phyloP scores from a whole-genome alignment of 2,113 vertebrate species.

The Chloropsis cyanopogon region DNA sequence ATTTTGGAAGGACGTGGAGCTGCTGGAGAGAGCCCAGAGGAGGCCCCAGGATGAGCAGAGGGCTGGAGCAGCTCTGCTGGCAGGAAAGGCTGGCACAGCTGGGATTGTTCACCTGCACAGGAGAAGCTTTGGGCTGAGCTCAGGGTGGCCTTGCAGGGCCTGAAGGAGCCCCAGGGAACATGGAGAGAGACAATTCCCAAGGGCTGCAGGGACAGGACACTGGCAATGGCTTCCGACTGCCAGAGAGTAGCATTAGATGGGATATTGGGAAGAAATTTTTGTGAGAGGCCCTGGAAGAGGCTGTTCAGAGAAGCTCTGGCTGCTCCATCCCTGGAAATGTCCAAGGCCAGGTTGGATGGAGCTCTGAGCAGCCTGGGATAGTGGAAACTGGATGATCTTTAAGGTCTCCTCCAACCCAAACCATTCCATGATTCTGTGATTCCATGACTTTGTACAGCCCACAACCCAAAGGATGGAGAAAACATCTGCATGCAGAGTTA shows the following conservation, averaged over 20 bases:
- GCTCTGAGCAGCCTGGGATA: background rate
- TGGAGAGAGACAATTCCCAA: background rate
- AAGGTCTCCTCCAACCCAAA: background rate
- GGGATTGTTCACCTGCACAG: background rate
- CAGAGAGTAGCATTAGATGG: rapidly evolving
- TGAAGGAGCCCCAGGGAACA: background rate
- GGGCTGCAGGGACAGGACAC: rapidly evolving
- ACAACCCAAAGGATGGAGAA: background rate
- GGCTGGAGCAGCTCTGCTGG: background rate
- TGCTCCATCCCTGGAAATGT: background rate
- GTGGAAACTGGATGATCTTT: background rate
- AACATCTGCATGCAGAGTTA: background rate
- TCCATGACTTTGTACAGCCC: background rate
- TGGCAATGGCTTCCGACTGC: rapidly evolving
- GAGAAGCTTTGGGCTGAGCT: background rate
- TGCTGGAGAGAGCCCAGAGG: background rate
- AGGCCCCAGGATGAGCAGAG: background rate
- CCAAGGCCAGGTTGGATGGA: background rate
- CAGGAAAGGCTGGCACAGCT: background rate
- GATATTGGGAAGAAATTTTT: background rate
- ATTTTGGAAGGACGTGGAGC: background rate
- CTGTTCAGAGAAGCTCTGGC: rapidly evolving
- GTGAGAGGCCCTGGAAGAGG: background rate
- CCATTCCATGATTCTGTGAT: no score
- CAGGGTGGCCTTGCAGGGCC: background rate